phyloP scores from a whole-genome alignment of 2,888 invertebrate genomes.

The Nymphalis urticae region DNA sequence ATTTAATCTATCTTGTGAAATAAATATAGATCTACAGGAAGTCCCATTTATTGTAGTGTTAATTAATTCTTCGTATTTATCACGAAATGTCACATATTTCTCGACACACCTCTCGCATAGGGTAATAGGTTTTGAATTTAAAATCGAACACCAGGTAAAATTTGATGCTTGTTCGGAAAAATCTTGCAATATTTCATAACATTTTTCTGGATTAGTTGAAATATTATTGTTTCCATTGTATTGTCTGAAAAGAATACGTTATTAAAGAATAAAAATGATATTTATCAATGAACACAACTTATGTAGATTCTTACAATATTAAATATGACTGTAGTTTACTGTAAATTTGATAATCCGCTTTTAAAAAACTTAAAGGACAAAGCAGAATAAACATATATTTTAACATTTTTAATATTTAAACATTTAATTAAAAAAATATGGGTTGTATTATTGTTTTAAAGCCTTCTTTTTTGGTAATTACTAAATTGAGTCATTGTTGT shows the following conservation, averaged over 20 bases:
- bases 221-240: conserved; percentile 41
- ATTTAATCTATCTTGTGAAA: conserved; percentile 84
- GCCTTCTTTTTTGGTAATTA: too few species aligned
- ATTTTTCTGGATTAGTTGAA: conserved; percentile 48
- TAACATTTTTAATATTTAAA: conserved; percentile 20
- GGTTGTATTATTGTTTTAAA: background rate
- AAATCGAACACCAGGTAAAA: conserved; percentile 83
- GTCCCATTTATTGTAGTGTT: conserved; percentile 72
- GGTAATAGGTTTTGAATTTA: conserved; percentile 82
- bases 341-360: conserved; percentile 30
- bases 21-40: conserved; percentile 80
- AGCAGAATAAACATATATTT: conserved; percentile 21
- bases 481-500: too few species aligned
- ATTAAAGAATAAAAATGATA: background rate
- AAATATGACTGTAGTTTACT: conserved; percentile 14
- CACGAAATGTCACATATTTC: conserved; percentile 74
- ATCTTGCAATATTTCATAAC: conserved; percentile 55
- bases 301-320: conserved; percentile 27
- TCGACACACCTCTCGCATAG: conserved; percentile 83
- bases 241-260: conserved; percentile 45
- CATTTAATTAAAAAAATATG: background rate
- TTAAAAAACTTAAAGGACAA: conserved; percentile 25
- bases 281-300: background rate
- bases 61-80: conserved; percentile 77
- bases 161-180: conserved; percentile 81